A percentile compares a stretch with the other conserved stretches of the same genome.
Conservation (phyloP, 2,797 vertebrate genomes). For the Peromyscus eremicus region DNA sequence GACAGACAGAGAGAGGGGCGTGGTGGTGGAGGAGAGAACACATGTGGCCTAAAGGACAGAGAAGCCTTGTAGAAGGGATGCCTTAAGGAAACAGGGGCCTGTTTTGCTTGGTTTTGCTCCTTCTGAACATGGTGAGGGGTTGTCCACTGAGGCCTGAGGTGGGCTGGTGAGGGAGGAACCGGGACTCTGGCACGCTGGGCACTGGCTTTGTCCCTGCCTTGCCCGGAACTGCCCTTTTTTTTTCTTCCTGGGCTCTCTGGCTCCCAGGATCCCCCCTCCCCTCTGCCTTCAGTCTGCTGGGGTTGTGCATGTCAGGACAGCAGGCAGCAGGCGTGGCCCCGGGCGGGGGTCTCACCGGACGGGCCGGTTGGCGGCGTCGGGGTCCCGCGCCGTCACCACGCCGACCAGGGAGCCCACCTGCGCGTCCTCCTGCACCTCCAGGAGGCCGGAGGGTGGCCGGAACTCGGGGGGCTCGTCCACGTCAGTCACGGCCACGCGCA, state of each 20-base stretch:
- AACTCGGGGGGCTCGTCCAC: constrained; percentile 97
- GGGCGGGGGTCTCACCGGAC: constrained; percentile 91
- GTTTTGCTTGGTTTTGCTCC: neutral
- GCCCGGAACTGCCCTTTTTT: neutral
- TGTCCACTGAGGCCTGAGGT: neutral
- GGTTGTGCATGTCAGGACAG: constrained; percentile 36
- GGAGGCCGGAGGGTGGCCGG: constrained; percentile 90
- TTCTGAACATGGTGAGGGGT: neutral
- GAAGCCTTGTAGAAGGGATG: neutral
- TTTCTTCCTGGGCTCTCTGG: constrained; percentile 30
- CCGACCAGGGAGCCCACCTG: constrained; percentile 95
- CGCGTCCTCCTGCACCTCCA: constrained; percentile 98
- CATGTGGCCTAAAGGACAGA: neutral
- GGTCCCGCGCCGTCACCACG: constrained; percentile 94
- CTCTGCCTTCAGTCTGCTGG: constrained; percentile 37
- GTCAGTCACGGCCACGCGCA: constrained; percentile 94
- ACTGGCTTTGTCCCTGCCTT: neutral
- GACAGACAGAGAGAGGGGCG: neutral
- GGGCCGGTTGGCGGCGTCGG: constrained; percentile 94
- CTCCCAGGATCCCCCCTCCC: neutral
- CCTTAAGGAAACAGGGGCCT: neutral
- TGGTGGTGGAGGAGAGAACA: no score
- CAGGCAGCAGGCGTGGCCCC: constrained; percentile 82
- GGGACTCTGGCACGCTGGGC: neutral
- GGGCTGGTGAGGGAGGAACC: neutral